Conservation (phyloP, 2,113 vertebrate genomes). For the Channa argus region DNA sequence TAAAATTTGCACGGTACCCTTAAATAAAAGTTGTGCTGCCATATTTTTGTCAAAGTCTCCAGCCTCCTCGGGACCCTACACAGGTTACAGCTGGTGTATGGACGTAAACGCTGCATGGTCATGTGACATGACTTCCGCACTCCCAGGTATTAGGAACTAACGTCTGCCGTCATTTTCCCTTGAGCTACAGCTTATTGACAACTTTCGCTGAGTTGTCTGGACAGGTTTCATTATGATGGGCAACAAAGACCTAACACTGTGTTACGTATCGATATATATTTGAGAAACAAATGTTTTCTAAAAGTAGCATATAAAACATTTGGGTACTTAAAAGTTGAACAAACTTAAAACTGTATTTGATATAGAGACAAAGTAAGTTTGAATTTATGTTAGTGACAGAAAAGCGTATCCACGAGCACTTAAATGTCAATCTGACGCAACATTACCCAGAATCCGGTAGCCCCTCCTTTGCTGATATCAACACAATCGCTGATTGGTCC, state of each 20-base stretch:
- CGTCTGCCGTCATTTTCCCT: too few relatives aligned
- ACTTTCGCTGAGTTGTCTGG: slow-evolving; percentile 39
- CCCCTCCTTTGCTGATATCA: slow-evolving; percentile 29
- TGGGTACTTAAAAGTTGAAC: neutral
- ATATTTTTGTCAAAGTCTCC: too few relatives aligned
- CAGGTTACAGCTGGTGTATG: too few relatives aligned
- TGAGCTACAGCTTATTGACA: neutral
- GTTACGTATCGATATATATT: neutral
- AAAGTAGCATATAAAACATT: neutral
- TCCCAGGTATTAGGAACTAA: too few relatives aligned
- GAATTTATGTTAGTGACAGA: neutral
- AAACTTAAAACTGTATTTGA: neutral
- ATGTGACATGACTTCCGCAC: too few relatives aligned
- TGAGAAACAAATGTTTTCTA: neutral
- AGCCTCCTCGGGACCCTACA: too few relatives aligned
- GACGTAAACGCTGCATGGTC: too few relatives aligned
- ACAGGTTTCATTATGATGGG: slow-evolving; percentile 9
- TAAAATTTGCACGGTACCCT: too few relatives aligned
- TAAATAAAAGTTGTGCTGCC: too few relatives aligned
- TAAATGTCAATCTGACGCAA: slow-evolving; percentile 75
- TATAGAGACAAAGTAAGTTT: neutral
- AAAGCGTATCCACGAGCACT: neutral
- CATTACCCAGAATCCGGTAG: slow-evolving; percentile 29
- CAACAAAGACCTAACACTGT: slow-evolving; percentile 46
- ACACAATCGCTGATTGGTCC: slow-evolving; percentile 66